Base-by-base conservation (phyloP, 2,888 invertebrate genomes). In the Rutpela maculata region DNA sequence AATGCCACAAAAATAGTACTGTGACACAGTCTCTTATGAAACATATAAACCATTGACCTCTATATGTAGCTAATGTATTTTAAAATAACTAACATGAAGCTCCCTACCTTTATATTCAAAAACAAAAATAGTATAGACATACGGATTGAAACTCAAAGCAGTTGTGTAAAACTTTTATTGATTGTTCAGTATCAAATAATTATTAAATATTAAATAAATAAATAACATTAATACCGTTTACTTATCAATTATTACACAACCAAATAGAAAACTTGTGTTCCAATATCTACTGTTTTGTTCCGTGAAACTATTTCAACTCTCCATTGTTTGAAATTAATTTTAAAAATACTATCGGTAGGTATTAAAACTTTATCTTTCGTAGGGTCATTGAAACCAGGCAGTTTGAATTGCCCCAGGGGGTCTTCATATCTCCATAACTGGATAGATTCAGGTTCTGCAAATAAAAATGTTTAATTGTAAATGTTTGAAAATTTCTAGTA, bases 371-470 rank as follows among this genome's bases (percentile, higher is more conserved):
- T 95, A 77, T 93, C 94, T 55, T 91, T 91, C 75, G 93, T 91
- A 74, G 93, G 93, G 82, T 95, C 92, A 50, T 94, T 92, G 75
- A 93, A 92, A 26, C 90, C 89, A 0, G 98, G 98, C 72, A 98
- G 93, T 84, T 91, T 93, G 62, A 97, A 92, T 6, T 96, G 95
- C 0, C 97, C 97, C 31, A 95, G 81, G 0, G 96, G 94, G 89
- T 98, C 97, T 75, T 92, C 91, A 89, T 94, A 97, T 22, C 95
- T 92, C 93, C 96, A 95, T 12, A 98, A 87, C 84, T 93, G 92
- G 11, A 98, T 89, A 17, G 90, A 89, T 70, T 90, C 91, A 3
- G 91, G 82, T 88, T 94, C 96, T 95, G 89, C 43, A 91, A 74
- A 68, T 69, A 59, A 56, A 73, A 77, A 66, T 69, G 71, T 57